Conservation (phyloP, 2,797 vertebrate genomes). For the Novumbra hubbsi region DNA sequence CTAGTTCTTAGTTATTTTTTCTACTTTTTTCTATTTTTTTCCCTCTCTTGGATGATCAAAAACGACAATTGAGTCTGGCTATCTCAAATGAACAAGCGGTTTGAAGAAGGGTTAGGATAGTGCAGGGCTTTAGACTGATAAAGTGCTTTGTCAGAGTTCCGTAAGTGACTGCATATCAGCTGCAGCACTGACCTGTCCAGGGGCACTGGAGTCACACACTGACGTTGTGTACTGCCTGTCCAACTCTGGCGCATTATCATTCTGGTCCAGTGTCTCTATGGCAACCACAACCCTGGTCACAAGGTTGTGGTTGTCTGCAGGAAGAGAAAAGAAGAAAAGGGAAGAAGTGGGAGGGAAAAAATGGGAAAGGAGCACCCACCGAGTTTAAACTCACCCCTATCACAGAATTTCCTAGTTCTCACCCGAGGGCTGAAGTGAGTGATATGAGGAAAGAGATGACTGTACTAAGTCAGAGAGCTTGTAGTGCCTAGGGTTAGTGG, state of each 20-base stretch:
- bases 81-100: no score
- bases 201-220: slow-evolving; percentile 82
- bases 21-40: no score
- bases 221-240: slow-evolving; percentile 82
- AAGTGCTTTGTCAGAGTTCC: neutral
- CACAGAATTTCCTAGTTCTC: slow-evolving; percentile 25
- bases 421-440: slow-evolving; percentile 8
- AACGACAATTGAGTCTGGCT: no score
- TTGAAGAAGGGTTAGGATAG: neutral
- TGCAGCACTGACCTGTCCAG: slow-evolving; percentile 78
- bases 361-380: slow-evolving; percentile 22
- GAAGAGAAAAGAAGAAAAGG: no score
- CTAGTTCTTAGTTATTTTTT: no score
- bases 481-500: neutral
- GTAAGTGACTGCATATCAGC: neutral
- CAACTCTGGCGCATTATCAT: slow-evolving; percentile 88
- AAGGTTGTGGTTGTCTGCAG: slow-evolving; percentile 84
- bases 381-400: slow-evolving; percentile 30
- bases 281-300: slow-evolving; percentile 82
- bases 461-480: slow-evolving; percentile 6
- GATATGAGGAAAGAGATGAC: slow-evolving; percentile 41
- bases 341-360: neutral
- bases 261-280: slow-evolving; percentile 88
- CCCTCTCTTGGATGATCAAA: no score
- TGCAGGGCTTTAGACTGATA: neutral